phyloP scores from a whole-genome alignment of 2,888 invertebrate species.

The Drosophila heteroneura region DNA sequence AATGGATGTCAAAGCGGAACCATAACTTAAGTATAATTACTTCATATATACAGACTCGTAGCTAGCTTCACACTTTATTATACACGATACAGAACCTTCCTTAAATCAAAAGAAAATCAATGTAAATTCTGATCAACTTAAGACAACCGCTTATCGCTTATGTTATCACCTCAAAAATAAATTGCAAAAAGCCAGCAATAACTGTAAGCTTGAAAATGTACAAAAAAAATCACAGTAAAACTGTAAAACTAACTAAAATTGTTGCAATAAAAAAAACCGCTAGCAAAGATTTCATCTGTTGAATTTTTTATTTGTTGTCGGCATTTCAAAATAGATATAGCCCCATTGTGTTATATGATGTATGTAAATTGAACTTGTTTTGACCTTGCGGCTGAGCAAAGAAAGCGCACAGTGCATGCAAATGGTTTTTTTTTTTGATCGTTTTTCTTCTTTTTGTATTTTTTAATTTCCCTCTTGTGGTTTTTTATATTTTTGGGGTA shows the following conservation, averaged over 20 bases:
- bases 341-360: constrained; percentile 7
- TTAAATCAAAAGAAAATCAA: not conserved
- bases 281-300: constrained; percentile 16
- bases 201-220: constrained; percentile 22
- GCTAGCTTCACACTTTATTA: not conserved
- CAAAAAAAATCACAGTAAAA: constrained; percentile 1
- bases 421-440: constrained; percentile 17
- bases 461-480: not conserved
- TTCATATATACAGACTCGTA: not conserved
- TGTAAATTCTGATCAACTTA: not conserved
- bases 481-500: not conserved
- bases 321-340: not conserved
- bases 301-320: constrained; percentile 2
- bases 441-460: constrained; percentile 7
- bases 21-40: not conserved
- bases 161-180: not conserved
- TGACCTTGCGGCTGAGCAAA: constrained; percentile 38
- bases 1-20: not conserved
- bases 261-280: constrained; percentile 37
- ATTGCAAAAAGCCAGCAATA: constrained; percentile 13
- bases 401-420: constrained; percentile 48
- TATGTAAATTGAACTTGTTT: constrained; percentile 31
- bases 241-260: constrained; percentile 21
- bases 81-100: not conserved
- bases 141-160: constrained; percentile 6